Evolutionary conservation across 1,140 invertebrate species (phyloP).

Genomic region (Zaprionus davidi): DNA sequence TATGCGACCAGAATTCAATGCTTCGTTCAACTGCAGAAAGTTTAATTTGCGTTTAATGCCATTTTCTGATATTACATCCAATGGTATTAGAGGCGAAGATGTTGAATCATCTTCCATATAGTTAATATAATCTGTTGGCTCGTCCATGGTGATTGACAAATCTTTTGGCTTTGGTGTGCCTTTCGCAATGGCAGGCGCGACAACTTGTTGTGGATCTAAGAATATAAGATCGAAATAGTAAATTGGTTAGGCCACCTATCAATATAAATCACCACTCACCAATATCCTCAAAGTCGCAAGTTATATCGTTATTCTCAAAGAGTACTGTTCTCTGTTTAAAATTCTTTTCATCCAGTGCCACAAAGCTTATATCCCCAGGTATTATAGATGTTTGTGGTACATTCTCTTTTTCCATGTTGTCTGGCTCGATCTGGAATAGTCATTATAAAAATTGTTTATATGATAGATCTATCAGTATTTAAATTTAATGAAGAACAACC

Average conservation of each 20-base stretch:
- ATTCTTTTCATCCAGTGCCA: neutral
- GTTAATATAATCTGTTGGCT: constrained; percentile 15
- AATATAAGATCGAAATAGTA: neutral
- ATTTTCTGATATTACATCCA: constrained; percentile 54
- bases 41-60: constrained; percentile 55
- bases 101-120: constrained; percentile 51
- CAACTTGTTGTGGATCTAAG: constrained; percentile 9
- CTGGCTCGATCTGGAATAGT: constrained; percentile 16
- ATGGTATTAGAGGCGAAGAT: constrained; percentile 48
- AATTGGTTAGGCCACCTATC: neutral
- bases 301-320: constrained; percentile 35
- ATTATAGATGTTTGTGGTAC: neutral
- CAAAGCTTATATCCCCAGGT: constrained; percentile 2
- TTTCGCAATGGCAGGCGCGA: neutral
- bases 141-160: constrained; percentile 13
- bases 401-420: constrained; percentile 16
- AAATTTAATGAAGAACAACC: neutral
- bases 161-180: constrained; percentile 14
- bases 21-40: constrained; percentile 61
- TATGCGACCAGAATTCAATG: constrained; percentile 57
- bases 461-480: neutral
- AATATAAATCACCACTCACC: constrained; percentile 6
- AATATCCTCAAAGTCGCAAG: constrained; percentile 34
- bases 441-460: neutral
- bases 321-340: constrained; percentile 33